These are phyloP conservation scores for Nettapus auritus DNA, from an alignment of 2,113 vertebrate species.

Conservation along the genomic window DNA sequence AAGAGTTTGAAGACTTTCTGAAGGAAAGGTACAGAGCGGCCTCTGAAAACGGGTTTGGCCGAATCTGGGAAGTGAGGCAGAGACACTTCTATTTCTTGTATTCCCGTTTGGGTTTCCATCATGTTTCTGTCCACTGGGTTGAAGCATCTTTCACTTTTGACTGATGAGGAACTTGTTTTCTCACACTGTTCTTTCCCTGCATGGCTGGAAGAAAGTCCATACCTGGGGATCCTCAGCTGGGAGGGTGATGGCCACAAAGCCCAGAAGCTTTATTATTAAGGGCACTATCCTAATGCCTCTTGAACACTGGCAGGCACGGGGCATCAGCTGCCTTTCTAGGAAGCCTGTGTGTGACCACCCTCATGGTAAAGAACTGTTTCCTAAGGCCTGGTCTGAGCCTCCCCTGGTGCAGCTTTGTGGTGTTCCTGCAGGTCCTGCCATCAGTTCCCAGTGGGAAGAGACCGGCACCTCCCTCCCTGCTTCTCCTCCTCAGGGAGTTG, in stretches of 20 bases:
- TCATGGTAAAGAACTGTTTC: too few relatives aligned
- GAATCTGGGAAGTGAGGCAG: neutral
- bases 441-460: too few relatives aligned
- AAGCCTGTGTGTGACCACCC: neutral
- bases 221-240: neutral
- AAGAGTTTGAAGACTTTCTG: constrained; percentile 95
- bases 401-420: too few relatives aligned
- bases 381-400: too few relatives aligned
- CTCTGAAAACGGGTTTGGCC: fast-evolving
- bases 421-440: too few relatives aligned
- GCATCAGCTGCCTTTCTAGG: neutral
- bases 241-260: neutral
- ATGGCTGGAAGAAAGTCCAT: neutral
- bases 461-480: too few relatives aligned
- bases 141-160: neutral
- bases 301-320: neutral
- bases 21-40: constrained; percentile 88
- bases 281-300: neutral
- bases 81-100: neutral
- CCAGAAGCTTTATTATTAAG: neutral
- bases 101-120: neutral
- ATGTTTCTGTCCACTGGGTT: fast-evolving
- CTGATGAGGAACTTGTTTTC: neutral
- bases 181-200: neutral
- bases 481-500: neutral